phyloP scores from a whole-genome alignment of 1,140 invertebrate genomes.

The Aphelinus atriplicis region DNA sequence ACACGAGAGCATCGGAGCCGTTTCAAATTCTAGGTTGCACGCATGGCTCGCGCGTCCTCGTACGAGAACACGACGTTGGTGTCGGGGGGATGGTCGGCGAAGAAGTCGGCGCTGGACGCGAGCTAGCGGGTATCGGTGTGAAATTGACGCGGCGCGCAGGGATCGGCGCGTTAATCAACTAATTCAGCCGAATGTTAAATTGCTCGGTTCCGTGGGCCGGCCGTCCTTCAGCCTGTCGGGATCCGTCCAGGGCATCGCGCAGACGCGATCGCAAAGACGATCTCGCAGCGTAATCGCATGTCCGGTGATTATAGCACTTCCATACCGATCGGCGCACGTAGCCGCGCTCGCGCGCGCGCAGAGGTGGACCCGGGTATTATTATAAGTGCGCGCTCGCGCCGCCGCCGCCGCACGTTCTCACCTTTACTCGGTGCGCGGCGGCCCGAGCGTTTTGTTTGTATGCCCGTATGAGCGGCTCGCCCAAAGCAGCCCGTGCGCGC shows the following conservation, averaged over 20 bases:
- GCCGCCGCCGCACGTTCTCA: slow-evolving; percentile 28
- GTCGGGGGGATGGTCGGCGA: neutral
- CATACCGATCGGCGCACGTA: slow-evolving; percentile 40
- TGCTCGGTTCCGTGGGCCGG: slow-evolving; percentile 43
- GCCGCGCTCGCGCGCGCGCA: neutral
- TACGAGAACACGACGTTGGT: too few species aligned
- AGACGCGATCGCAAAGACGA: neutral
- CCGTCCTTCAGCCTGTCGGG: slow-evolving; percentile 38
- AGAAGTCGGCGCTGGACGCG: neutral
- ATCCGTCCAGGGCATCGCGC: slow-evolving; percentile 2
- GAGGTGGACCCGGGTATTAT: slow-evolving; percentile 48
- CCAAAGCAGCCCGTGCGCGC: too few species aligned
- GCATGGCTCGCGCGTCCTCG: slow-evolving; percentile 20
- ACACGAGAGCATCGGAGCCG: slow-evolving; percentile 27
- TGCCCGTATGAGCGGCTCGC: too few species aligned
- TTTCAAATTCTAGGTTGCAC: slow-evolving; percentile 48
- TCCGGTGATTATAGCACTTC: slow-evolving; percentile 55
- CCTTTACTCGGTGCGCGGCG: slow-evolving; percentile 3
- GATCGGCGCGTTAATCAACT: slow-evolving; percentile 52
- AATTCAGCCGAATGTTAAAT: slow-evolving; percentile 58
- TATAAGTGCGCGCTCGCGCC: slow-evolving; percentile 47
- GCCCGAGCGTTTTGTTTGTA: too few species aligned
- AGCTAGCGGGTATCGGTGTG: neutral
- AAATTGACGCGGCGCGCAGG: slow-evolving; percentile 32
- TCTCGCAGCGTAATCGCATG: slow-evolving; percentile 47